phyloP scores from a whole-genome alignment of 2,113 vertebrate genomes.

The Nipponia nippon region DNA sequence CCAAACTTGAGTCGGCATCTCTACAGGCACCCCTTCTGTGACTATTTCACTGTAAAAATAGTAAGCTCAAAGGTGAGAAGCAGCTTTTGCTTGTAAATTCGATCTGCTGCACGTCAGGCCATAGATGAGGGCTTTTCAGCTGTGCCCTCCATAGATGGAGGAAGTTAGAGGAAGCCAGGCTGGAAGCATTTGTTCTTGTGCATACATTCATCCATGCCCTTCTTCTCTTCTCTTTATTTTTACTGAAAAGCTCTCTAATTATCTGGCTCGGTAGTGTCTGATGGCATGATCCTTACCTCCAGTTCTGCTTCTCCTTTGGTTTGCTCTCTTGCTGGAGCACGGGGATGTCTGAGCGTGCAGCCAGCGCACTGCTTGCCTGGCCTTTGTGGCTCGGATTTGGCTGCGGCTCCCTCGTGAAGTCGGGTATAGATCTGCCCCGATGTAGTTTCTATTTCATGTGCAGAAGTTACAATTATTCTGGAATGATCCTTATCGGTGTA shows the following conservation, averaged over 20 bases:
- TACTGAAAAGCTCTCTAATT: neutral
- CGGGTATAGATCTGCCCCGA: neutral
- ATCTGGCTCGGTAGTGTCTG: neutral
- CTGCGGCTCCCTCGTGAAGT: neutral
- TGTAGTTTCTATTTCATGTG: neutral
- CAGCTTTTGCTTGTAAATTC: neutral
- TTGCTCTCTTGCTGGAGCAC: accelerated
- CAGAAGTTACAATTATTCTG: neutral
- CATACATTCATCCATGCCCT: neutral
- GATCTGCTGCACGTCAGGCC: neutral
- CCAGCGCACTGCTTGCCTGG: neutral
- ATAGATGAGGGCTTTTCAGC: neutral
- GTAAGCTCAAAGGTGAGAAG: neutral
- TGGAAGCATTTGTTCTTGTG: neutral
- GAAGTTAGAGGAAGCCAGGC: neutral
- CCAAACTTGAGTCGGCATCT: neutral
- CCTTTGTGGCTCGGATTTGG: neutral
- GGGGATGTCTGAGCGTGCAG: accelerated
- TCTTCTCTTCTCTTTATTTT: neutral
- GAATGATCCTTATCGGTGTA: neutral
- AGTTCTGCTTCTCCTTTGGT: neutral
- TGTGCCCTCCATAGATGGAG: neutral
- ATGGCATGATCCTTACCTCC: neutral
- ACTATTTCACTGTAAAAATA: neutral
- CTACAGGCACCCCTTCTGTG: neutral